Evolutionary conservation across 2,113 vertebrate genomes (phyloP).

Genomic region (Seriola quinqueradiata): DNA sequence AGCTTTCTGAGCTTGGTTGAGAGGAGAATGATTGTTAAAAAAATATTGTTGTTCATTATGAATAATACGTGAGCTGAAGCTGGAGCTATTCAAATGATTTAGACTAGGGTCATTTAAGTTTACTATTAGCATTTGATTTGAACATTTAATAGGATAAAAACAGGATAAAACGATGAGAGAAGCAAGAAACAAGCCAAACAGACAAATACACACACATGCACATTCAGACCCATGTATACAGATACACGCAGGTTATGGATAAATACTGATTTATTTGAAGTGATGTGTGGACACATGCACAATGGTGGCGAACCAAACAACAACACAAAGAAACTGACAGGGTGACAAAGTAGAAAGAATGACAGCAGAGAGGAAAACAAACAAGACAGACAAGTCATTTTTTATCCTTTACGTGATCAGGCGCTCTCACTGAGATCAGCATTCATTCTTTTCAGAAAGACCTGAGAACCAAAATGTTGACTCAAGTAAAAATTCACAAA

Average conservation of each 20-base stretch:
- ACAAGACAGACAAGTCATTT: constrained; percentile 61
- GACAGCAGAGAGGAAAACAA: constrained; percentile 57
- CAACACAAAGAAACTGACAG: constrained; percentile 57
- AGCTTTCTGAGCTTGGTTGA: too few relatives aligned
- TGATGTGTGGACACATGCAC: constrained; percentile 34
- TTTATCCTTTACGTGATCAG: constrained; percentile 67
- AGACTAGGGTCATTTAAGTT: neutral
- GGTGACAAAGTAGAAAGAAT: constrained; percentile 66
- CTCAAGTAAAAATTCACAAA: constrained; percentile 15
- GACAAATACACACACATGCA: constrained; percentile 28
- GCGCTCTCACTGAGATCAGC: constrained; percentile 37
- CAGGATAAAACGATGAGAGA: neutral
- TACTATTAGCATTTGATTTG: neutral
- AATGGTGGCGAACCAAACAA: constrained; percentile 40
- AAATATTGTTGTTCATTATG: neutral
- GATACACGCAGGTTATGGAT: constrained; percentile 16
- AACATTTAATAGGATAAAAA: neutral
- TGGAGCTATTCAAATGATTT: neutral
- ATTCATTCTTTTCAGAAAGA: constrained; percentile 38
- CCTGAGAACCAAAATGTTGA: constrained; percentile 13
- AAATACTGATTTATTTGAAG: constrained; percentile 2
- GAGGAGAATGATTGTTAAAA: neutral
- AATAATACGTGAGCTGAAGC: neutral
- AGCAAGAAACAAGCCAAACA: constrained; percentile 29
- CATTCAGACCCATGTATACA: constrained; percentile 3